Conservation (phyloP, 2,113 vertebrate genomes). For the Osmerus eperlanus region DNA sequence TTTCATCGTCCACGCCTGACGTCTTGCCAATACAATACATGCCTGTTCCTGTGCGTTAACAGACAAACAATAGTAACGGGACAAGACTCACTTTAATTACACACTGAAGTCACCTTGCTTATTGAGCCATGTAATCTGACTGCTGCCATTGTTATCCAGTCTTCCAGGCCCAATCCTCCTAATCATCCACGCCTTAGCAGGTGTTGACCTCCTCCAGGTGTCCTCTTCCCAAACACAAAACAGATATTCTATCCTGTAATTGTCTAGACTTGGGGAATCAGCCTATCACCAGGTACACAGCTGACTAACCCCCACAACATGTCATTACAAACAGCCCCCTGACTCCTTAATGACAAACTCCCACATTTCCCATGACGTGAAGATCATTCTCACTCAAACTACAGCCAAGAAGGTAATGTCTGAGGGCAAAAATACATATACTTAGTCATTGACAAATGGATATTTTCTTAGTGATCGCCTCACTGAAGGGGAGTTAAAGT, state of each 20-base stretch:
- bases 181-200: conserved; percentile 24
- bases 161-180: conserved; percentile 12
- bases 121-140: conserved; percentile 30
- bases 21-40: background rate
- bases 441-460: background rate
- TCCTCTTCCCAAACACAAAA: conserved; percentile 35
- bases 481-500: conserved; percentile 14
- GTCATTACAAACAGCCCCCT: conserved; percentile 32
- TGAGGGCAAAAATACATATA: too few species aligned
- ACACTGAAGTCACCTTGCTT: conserved; percentile 32
- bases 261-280: conserved; percentile 40
- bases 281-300: conserved; percentile 37
- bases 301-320: conserved; percentile 35
- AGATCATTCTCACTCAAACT: background rate
- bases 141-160: conserved; percentile 33
- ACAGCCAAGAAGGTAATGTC: too few species aligned
- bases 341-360: conserved; percentile 14
- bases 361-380: conserved; percentile 19
- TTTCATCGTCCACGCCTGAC: background rate
- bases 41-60: conserved; percentile 13
- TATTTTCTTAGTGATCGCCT: background rate
- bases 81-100: conserved; percentile 39
- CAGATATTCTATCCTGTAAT: conserved; percentile 50
- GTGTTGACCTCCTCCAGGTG: conserved; percentile 35
- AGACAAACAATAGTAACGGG: conserved; percentile 23